Conservation (phyloP, 92 coral and sea anemone genomes). For the Phenganax marumi region DNA sequence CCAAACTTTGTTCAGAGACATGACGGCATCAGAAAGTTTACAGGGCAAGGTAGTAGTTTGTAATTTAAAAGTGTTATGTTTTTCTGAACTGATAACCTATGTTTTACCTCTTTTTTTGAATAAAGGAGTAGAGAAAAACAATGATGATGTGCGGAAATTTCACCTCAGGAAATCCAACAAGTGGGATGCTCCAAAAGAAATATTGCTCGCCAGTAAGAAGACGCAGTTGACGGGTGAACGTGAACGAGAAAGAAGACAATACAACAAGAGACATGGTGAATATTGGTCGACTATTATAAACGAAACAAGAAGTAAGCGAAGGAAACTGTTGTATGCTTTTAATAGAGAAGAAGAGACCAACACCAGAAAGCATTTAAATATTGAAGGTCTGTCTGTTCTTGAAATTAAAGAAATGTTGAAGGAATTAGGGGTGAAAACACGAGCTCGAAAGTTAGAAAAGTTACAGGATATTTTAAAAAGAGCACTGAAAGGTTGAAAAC, state of each 20-base stretch:
- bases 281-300: constrained; percentile 52
- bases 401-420: constrained; percentile 35
- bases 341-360: background rate
- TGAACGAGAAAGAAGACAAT: constrained; percentile 12
- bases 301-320: constrained; percentile 45
- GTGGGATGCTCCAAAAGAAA: no score
- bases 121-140: no score
- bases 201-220: no score
- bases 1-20: no score
- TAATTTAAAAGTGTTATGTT: no score
- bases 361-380: constrained; percentile 5
- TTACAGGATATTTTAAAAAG: constrained; percentile 36
- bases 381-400: constrained; percentile 15
- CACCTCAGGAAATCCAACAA: no score
- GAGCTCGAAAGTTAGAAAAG: constrained; percentile 28
- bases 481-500: constrained; percentile 6
- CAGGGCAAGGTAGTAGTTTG: no score
- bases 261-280: constrained; percentile 4
- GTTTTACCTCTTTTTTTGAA: no score
- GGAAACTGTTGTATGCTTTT: constrained; percentile 18
- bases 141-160: no score
- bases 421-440: constrained; percentile 35
- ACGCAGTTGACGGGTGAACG: no score
- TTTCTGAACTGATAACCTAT: no score
- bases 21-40: no score